Base-by-base conservation (phyloP, 1,140 invertebrate genomes). In the Sycophila sp. region DNA sequence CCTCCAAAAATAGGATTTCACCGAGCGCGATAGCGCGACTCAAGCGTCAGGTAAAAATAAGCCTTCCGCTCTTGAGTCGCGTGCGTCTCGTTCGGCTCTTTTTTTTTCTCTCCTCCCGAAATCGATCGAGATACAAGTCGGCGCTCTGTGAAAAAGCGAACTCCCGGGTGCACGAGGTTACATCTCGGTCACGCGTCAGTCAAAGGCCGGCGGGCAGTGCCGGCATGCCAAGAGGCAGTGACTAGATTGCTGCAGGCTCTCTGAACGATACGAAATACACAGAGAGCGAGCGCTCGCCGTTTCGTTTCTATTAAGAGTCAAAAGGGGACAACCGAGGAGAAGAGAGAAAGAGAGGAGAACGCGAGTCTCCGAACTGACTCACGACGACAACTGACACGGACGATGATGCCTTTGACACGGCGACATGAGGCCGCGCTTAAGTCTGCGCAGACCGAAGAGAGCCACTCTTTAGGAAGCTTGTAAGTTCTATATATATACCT, bases 361-460 rank as follows among this genome's bases (percentile, higher is more conserved):
- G 11, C 34, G 17, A 10, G 11, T 17, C 19, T 17, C 7, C n/a
- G 0, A 15, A 28, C 74, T 81, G 81, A 83, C 38, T 58, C 55
- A 13, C 36, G 42, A 49, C 40, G 36, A 17, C 51, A 51, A 63
- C 40, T 22, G 22, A 47, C 38, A 7, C 11, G n/a, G 40, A 38
- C 38, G 22, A 2, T 7, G 2, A 30, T 19, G 56, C 26, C 58
- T 70, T 63, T 63, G 68, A 70, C 83, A 78, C 47, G 42, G 8
- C 76, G 77, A 84, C 83, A 83, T 74, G 80, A 76, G 72, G 80
- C 78, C 80, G 81, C 77, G 79, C 77, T 83, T 82, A 83, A 60
- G 49, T 32, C 68, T 38, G n/a, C 13, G 40, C n/a, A 13, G 22
- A 7, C 19, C 47, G 36, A 38, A 24, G 30, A 36, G 17, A 38